Percentiles rank a stretch among this genome's conserved stretches.
Conservation (phyloP, 1,140 invertebrate species). For the Chrysomallon squamiferum region DNA sequence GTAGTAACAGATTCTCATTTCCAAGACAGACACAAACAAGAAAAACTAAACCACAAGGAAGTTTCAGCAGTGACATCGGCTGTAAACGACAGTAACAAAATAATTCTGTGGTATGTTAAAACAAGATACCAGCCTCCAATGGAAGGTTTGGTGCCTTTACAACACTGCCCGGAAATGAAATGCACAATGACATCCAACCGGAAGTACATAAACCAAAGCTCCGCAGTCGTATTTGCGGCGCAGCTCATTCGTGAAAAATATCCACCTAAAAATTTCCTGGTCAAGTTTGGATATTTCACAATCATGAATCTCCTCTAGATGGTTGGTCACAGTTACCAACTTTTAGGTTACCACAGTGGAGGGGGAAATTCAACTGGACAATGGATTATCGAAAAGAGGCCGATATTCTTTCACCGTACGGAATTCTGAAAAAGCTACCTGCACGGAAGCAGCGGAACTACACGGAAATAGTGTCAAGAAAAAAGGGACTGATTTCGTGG, state of each 20-base stretch:
- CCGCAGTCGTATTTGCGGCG: conserved; percentile 1
- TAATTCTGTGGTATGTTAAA: not conserved
- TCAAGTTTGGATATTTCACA: conserved; percentile 16
- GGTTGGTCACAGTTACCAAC: not conserved
- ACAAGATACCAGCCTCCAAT: not conserved
- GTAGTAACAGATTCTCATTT: too few species aligned
- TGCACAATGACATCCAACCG: not conserved
- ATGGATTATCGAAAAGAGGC: conserved; percentile 6
- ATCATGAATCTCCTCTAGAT: conserved; percentile 3
- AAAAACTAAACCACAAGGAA: too few species aligned
- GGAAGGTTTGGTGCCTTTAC: not conserved
- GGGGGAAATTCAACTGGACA: conserved; percentile 15
- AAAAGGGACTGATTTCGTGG: not conserved
- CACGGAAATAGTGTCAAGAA: not conserved
- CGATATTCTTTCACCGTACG: not conserved
- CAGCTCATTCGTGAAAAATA: not conserved
- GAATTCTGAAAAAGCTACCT: conserved; percentile 7
- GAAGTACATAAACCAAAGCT: not conserved
- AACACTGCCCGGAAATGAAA: not conserved
- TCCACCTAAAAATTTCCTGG: not conserved
- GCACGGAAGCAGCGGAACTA: not conserved
- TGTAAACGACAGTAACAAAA: not conserved
- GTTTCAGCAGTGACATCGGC: too few species aligned
- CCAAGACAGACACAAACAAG: too few species aligned
- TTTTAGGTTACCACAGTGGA: conserved; percentile 10